phyloP scores from a whole-genome alignment of 2,888 invertebrate species.

The Proisotoma minuta region DNA sequence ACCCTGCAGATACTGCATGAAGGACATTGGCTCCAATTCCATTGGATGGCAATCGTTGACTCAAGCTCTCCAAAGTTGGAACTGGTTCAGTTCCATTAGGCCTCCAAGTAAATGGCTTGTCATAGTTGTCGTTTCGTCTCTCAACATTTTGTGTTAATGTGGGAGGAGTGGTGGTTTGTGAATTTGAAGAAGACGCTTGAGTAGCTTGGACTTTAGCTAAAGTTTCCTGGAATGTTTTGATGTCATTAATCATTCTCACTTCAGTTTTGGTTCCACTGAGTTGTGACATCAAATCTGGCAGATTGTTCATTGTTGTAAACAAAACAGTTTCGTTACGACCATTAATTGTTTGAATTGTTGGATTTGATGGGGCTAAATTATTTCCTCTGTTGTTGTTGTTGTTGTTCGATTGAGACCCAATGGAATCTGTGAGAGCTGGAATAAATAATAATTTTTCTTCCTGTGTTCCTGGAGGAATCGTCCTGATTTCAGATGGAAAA shows the following conservation, averaged over 20 bases:
- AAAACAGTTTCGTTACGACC: slow-evolving; percentile 7
- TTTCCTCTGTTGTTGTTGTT: not conserved
- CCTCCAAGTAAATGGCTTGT: slow-evolving; percentile 42
- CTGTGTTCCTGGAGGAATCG: slow-evolving; percentile 9
- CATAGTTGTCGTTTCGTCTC: slow-evolving; percentile 1
- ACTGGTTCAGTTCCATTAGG: slow-evolving; percentile 26
- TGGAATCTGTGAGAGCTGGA: slow-evolving; percentile 6
- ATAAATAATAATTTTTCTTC: slow-evolving; percentile 26
- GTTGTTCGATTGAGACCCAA: not conserved
- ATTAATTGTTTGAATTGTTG: slow-evolving; percentile 13
- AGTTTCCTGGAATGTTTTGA: slow-evolving; percentile 22
- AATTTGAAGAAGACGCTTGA: slow-evolving; percentile 10
- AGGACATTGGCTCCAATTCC: slow-evolving; percentile 41
- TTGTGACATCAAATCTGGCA: slow-evolving; percentile 38
- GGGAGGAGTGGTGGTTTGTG: slow-evolving; percentile 7
- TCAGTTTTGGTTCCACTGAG: slow-evolving; percentile 25
- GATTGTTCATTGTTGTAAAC: slow-evolving; percentile 28
- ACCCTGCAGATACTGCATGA: slow-evolving; percentile 43
- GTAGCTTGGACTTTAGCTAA: slow-evolving; percentile 26
- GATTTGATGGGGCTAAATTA: not conserved
- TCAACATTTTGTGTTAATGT: slow-evolving; percentile 10
- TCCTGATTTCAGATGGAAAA: not conserved
- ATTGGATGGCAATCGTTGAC: slow-evolving; percentile 13
- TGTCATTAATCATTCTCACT: slow-evolving; percentile 28
- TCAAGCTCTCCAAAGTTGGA: slow-evolving; percentile 14